phyloP scores from a whole-genome alignment of 1,140 invertebrate species.

The Leptinotarsa lineolata region DNA sequence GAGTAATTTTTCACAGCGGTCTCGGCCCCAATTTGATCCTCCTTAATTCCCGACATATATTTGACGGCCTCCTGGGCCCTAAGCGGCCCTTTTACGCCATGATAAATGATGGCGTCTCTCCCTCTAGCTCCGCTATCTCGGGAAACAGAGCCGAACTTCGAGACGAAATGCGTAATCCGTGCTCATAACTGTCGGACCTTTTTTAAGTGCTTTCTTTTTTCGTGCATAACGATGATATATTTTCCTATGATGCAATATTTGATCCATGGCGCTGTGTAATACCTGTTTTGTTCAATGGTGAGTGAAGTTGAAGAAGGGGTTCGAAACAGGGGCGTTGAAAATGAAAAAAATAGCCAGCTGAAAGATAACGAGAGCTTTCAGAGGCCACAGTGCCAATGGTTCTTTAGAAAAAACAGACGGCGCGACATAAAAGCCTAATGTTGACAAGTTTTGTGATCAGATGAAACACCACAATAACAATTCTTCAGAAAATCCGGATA shows the following conservation, averaged over 20 bases:
- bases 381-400: too few relatives aligned
- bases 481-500: too few relatives aligned
- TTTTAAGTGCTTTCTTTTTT: not conserved
- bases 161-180: slow-evolving; percentile 4
- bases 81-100: not conserved
- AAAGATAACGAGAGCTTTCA: too few relatives aligned
- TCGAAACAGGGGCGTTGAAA: too few relatives aligned
- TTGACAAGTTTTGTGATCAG: too few relatives aligned
- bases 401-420: too few relatives aligned
- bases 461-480: too few relatives aligned
- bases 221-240: not conserved
- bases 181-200: not conserved
- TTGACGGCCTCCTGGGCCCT: not conserved
- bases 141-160: not conserved
- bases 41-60: not conserved
- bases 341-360: too few relatives aligned
- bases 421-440: too few relatives aligned
- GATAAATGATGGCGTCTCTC: not conserved
- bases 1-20: not conserved
- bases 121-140: not conserved
- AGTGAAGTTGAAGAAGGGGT: too few relatives aligned
- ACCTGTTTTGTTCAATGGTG: too few relatives aligned
- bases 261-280: too few relatives aligned
- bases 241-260: not conserved
- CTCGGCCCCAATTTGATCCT: not conserved